These are phyloP conservation scores for Planococcus citri DNA, from an alignment of 1,140 invertebrate species.

Conservation along the genomic window DNA sequence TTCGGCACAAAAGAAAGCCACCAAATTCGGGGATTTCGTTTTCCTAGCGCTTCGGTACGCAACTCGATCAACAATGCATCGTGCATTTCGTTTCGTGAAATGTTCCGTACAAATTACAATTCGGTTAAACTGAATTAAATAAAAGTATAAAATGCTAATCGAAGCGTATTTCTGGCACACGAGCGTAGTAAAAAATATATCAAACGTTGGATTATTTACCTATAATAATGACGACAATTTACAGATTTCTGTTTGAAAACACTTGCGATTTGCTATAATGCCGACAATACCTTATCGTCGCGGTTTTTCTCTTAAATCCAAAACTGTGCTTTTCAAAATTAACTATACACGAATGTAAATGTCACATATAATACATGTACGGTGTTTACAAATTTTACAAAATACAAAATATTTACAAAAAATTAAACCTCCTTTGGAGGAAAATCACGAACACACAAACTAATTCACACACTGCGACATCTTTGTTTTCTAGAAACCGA, in stretches of 20 bases:
- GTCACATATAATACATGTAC: constrained; percentile 5
- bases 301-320: background rate
- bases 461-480: constrained; percentile 19
- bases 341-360: background rate
- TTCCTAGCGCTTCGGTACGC: too few relatives aligned
- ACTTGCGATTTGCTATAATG: background rate
- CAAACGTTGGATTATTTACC: background rate
- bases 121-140: too few relatives aligned
- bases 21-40: too few relatives aligned
- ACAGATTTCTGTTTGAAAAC: background rate
- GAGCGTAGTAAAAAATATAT: too few relatives aligned
- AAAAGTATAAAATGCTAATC: too few relatives aligned
- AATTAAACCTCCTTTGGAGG: constrained; percentile 4
- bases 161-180: too few relatives aligned
- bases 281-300: background rate
- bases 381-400: constrained; percentile 17
- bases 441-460: constrained; percentile 18
- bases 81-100: too few relatives aligned
- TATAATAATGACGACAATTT: background rate
- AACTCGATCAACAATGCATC: too few relatives aligned
- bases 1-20: too few relatives aligned
- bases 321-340: background rate
- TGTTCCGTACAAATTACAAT: too few relatives aligned
- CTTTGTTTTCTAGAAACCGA: constrained; percentile 15
- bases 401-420: constrained; percentile 18